Percentiles rank a stretch among this genome's conserved stretches.
phyloP scores from a whole-genome alignment of 2,888 invertebrate species.

The Tetramorium bicarinatum region DNA sequence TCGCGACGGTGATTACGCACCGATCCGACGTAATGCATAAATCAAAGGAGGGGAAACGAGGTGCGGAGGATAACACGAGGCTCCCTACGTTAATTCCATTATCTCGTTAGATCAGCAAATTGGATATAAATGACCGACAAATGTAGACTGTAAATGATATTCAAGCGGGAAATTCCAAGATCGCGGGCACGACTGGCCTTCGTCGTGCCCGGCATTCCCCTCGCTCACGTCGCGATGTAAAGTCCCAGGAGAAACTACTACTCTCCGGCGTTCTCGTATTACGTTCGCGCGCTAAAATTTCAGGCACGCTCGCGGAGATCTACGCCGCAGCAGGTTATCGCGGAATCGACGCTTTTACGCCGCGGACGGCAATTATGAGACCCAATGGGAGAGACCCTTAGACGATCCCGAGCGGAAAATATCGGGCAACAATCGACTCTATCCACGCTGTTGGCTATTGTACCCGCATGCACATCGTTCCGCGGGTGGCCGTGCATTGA shows the following conservation, averaged over 20 bases:
- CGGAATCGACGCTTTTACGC: constrained; percentile 24
- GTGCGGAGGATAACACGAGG: background rate
- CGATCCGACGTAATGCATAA: constrained; percentile 8
- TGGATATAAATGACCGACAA: background rate
- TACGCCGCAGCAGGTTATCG: constrained; percentile 4
- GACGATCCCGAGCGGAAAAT: constrained; percentile 26
- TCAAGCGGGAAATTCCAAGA: background rate
- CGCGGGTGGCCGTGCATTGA: constrained; percentile 48
- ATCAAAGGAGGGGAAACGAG: background rate
- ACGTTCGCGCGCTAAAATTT: constrained; percentile 25
- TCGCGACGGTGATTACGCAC: constrained; percentile 18
- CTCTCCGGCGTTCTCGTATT: background rate
- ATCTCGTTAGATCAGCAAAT: background rate
- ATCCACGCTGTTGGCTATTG: constrained; percentile 21
- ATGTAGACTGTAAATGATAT: background rate
- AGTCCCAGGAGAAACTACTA: background rate
- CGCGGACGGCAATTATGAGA: constrained; percentile 21
- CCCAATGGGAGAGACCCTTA: background rate
- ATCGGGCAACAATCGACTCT: constrained; percentile 28
- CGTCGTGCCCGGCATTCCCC: background rate
- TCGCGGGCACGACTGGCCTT: background rate
- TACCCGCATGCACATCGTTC: constrained; percentile 34
- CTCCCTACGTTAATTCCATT: background rate
- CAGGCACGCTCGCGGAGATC: constrained; percentile 34
- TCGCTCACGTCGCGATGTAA: constrained; percentile 4